phyloP scores from a whole-genome alignment of 2,113 vertebrate genomes.

The Phalacrocorax carbo region DNA sequence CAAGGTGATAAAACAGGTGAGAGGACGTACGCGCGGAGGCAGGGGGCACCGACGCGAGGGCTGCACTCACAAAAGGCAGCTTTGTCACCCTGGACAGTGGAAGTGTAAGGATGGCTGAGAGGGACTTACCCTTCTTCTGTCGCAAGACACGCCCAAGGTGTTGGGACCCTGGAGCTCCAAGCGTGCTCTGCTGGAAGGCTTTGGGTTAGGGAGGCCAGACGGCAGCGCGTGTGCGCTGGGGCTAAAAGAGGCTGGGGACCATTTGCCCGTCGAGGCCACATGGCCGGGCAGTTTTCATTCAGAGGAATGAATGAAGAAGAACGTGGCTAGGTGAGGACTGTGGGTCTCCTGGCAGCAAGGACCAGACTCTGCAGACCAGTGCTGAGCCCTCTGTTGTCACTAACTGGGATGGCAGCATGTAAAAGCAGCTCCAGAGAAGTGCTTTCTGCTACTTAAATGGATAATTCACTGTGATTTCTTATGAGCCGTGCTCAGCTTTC shows the following conservation, averaged over 20 bases:
- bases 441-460: not conserved
- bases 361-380: not conserved
- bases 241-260: not conserved
- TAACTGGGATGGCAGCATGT: not conserved
- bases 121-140: too few relatives aligned
- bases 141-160: too few relatives aligned
- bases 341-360: not conserved
- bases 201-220: too few relatives aligned
- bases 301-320: not conserved
- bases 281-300: fast-evolving
- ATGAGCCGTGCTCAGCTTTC: not conserved
- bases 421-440: not conserved
- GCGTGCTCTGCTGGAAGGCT: not conserved
- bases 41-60: too few relatives aligned
- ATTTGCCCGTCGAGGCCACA: not conserved
- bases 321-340: not conserved
- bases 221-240: not conserved
- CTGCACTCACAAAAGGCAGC: not conserved
- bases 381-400: not conserved
- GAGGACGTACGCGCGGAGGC: not conserved
- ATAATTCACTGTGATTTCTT: not conserved
- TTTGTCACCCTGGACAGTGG: not conserved
- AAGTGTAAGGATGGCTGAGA: too few relatives aligned
- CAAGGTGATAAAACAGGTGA: not conserved
- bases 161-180: fast-evolving